These are phyloP conservation scores for Gymnarchus niloticus DNA, from an alignment of 2,113 vertebrate genomes.

Conservation along the genomic window DNA sequence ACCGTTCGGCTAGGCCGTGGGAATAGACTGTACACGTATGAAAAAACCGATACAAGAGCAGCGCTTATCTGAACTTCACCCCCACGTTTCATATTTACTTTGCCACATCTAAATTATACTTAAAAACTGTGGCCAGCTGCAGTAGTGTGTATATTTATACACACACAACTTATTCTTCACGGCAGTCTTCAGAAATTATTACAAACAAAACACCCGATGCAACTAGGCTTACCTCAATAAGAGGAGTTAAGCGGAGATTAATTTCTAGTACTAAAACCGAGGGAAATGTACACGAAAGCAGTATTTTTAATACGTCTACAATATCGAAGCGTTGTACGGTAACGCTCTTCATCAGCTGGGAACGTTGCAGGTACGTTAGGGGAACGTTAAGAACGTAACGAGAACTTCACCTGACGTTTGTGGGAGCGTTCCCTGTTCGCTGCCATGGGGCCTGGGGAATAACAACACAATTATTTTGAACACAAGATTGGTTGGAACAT, in stretches of 20 bases:
- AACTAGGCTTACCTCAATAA: background rate
- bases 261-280: background rate
- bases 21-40: background rate
- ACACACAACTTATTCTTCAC: background rate
- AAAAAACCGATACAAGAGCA: too few species aligned
- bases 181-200: background rate
- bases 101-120: too few species aligned
- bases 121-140: background rate
- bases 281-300: background rate
- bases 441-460: too few species aligned
- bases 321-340: background rate
- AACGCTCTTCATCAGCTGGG: too few species aligned
- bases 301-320: background rate
- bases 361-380: too few species aligned
- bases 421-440: too few species aligned
- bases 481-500: background rate
- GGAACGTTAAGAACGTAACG: too few species aligned
- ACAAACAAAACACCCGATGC: background rate
- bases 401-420: too few species aligned
- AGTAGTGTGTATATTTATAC: too few species aligned
- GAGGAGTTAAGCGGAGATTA: background rate
- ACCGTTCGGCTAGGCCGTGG: background rate
- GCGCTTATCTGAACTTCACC: too few species aligned
- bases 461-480: background rate
- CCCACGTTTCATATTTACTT: too few species aligned